phyloP scores from a whole-genome alignment of 2,888 invertebrate species.

The Sepioteuthis lessoniana region DNA sequence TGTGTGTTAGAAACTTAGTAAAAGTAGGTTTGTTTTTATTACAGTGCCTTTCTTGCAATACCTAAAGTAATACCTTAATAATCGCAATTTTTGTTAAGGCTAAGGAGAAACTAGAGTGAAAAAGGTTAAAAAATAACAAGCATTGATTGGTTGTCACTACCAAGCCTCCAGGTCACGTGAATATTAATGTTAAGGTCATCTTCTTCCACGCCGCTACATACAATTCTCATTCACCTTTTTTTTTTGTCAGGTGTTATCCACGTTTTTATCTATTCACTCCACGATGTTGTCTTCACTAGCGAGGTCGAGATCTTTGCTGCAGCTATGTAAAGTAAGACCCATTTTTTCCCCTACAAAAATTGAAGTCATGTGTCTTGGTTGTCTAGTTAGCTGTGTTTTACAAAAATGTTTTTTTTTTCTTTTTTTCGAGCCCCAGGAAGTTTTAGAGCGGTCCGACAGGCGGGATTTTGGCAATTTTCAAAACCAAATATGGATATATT shows the following conservation, averaged over 20 bases:
- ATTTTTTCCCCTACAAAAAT: neutral
- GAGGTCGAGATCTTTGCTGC: neutral
- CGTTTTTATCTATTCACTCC: neutral
- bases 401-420: neutral
- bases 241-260: neutral
- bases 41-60: no score
- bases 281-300: neutral
- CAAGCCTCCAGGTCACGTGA: neutral
- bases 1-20: no score
- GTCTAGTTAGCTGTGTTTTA: no score
- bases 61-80: no score
- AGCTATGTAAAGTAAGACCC: neutral
- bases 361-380: no score
- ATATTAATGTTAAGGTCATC: neutral
- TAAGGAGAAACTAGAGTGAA: neutral
- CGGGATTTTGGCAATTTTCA: no score
- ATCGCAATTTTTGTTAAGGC: neutral
- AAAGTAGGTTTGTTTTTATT: no score
- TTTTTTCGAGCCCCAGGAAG: neutral
- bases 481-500: no score
- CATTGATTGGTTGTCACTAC: neutral
- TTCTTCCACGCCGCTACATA: neutral
- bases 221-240: neutral
- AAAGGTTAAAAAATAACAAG: neutral
- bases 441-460: neutral